These are phyloP conservation scores for Caiman crocodilus DNA, from an alignment of 2,797 vertebrate species.

Conservation along the genomic window DNA sequence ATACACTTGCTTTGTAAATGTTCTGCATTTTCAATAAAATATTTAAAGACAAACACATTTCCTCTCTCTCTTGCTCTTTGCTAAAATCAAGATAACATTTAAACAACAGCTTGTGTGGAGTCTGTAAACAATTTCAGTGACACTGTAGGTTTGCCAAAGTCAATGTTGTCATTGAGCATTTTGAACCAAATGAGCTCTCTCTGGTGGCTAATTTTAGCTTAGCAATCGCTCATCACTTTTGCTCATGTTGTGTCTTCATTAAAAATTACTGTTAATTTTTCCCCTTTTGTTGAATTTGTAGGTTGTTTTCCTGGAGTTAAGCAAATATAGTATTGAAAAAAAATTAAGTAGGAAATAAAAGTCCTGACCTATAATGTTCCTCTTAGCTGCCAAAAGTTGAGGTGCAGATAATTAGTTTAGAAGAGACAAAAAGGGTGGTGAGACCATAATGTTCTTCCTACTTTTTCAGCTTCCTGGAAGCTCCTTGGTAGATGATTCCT, in stretches of 20 bases:
- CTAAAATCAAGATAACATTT: background rate
- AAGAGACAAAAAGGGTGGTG: background rate
- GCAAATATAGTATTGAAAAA: background rate
- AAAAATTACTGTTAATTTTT: background rate
- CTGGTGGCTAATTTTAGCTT: background rate
- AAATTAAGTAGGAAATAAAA: background rate
- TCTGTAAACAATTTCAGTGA: background rate
- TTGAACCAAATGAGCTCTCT: slow-evolving; percentile 6
- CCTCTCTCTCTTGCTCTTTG: background rate
- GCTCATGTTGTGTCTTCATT: background rate
- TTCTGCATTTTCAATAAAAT: background rate
- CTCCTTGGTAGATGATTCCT: background rate
- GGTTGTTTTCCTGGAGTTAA: background rate
- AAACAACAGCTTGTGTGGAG: background rate
- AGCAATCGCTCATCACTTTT: background rate
- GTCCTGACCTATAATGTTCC: background rate
- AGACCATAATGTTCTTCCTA: background rate
- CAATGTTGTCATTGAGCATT: background rate
- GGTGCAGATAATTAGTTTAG: background rate
- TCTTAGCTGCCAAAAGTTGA: background rate
- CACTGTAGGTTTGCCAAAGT: background rate
- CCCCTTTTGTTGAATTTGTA: background rate
- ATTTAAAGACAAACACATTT: background rate
- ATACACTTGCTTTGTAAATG: background rate
- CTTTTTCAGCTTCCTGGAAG: background rate